phyloP scores from a whole-genome alignment of 2,888 invertebrate species.

The Agrilus mali region DNA sequence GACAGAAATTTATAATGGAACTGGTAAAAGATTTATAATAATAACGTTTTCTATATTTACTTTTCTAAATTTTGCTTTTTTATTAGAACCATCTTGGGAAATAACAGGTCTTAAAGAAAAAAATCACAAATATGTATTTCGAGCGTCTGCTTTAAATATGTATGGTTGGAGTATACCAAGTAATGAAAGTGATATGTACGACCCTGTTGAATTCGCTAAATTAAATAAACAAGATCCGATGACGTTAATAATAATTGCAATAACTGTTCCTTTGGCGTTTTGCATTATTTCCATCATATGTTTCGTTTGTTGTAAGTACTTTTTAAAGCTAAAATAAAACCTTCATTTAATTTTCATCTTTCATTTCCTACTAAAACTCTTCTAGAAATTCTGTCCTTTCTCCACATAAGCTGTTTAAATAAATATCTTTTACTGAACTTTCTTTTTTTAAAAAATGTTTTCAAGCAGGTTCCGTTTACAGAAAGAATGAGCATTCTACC shows the following conservation, averaged over 20 bases:
- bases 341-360: not conserved
- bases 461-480: too few relatives aligned
- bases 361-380: not conserved
- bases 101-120: slow-evolving; percentile 52
- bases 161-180: slow-evolving; percentile 78
- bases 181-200: slow-evolving; percentile 47
- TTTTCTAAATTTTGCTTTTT: slow-evolving; percentile 3
- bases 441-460: too few relatives aligned
- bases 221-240: slow-evolving; percentile 39
- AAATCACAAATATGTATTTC: slow-evolving; percentile 49
- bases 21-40: slow-evolving; percentile 35
- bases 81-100: slow-evolving; percentile 65
- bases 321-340: not conserved
- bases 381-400: not conserved
- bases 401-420: too few relatives aligned
- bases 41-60: not conserved
- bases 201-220: slow-evolving; percentile 33
- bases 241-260: slow-evolving; percentile 45
- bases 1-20: slow-evolving; percentile 62
- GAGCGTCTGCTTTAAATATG: slow-evolving; percentile 65
- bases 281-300: slow-evolving; percentile 34
- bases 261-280: slow-evolving; percentile 45
- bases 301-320: slow-evolving; percentile 40
- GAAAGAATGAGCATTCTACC: too few relatives aligned
- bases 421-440: too few relatives aligned